Conservation (phyloP, 2,797 vertebrate genomes). For the Phrynocephalus forsythii region DNA sequence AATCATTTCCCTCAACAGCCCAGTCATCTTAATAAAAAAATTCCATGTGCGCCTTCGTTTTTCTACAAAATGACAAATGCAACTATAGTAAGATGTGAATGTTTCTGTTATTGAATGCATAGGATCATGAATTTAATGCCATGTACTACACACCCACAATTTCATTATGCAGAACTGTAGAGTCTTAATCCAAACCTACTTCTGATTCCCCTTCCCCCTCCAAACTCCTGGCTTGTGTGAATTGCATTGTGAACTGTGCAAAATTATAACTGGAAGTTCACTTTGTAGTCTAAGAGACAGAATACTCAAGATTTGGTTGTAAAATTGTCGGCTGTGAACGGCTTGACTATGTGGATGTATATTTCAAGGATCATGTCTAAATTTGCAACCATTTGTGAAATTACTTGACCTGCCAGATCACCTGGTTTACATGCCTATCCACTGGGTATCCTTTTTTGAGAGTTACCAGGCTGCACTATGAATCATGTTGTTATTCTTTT, state of each 20-base stretch:
- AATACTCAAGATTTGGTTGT: conserved; percentile 32
- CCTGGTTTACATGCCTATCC: conserved; percentile 50
- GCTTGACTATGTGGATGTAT: conserved; percentile 49
- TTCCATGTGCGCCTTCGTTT: conserved; percentile 74
- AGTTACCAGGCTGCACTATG: conserved; percentile 22
- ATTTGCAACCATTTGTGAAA: conserved; percentile 38
- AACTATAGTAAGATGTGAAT: conserved; percentile 73
- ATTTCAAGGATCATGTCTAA: conserved; percentile 57
- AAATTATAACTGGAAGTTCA: conserved; percentile 51
- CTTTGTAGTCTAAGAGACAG: conserved; percentile 34
- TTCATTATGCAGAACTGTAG: conserved; percentile 27
- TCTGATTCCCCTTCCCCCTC: not conserved
- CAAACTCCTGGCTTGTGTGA: conserved; percentile 18
- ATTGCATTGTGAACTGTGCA: conserved; percentile 38
- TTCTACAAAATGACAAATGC: conserved; percentile 79
- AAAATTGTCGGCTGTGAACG: conserved; percentile 42
- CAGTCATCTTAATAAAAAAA: conserved; percentile 82
- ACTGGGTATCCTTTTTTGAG: conserved; percentile 52
- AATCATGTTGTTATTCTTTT: conserved; percentile 40
- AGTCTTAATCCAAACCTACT: conserved; percentile 38
- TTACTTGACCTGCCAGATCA: conserved; percentile 36
- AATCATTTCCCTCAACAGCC: conserved; percentile 83
- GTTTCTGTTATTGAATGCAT: conserved; percentile 70
- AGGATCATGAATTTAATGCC: conserved; percentile 74
- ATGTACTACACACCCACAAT: conserved; percentile 55